Percentiles rank a stretch among this genome's conserved stretches.
Conservation (phyloP, 2,113 vertebrate genomes). For the Seriola dumerili region DNA sequence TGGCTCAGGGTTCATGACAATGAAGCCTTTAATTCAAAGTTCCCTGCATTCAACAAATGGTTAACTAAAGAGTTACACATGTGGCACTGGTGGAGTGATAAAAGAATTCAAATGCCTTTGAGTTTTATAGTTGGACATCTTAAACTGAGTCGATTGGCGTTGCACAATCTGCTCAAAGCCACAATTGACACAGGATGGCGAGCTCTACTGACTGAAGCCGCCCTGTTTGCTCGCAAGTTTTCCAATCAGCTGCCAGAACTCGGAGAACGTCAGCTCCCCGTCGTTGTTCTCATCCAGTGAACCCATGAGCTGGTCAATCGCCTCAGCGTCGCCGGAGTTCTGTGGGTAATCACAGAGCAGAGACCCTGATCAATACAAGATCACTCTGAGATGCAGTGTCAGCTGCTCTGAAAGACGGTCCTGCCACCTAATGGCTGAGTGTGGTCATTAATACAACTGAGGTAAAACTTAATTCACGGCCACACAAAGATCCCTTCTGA, state of each 20-base stretch:
- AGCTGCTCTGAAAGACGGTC: conserved; percentile 40
- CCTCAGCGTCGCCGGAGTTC: conserved; percentile 75
- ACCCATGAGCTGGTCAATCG: conserved; percentile 81
- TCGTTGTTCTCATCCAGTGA: conserved; percentile 84
- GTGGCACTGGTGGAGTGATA: conserved; percentile 25
- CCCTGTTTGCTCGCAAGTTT: conserved; percentile 80
- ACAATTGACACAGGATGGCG: background rate
- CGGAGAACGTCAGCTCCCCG: conserved; percentile 84
- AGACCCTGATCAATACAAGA: conserved; percentile 7
- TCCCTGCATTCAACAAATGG: conserved; percentile 57
- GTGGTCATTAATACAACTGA: conserved; percentile 9
- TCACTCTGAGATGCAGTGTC: conserved; percentile 3
- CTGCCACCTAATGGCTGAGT: conserved; percentile 71
- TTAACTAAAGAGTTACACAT: conserved; percentile 60
- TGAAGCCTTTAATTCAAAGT: conserved; percentile 74
- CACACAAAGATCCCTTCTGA: background rate
- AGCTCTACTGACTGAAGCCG: conserved; percentile 73
- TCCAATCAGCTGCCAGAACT: conserved; percentile 87
- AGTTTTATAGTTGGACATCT: conserved; percentile 23
- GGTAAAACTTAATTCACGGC: background rate
- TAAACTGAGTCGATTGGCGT: background rate
- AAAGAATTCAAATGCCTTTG: conserved; percentile 18
- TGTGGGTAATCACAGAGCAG: conserved; percentile 64
- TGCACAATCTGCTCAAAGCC: conserved; percentile 28
- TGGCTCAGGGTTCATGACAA: conserved; percentile 56